Base-by-base conservation (phyloP, 2,888 invertebrate species). In the Sarcophaga caerulescens region DNA sequence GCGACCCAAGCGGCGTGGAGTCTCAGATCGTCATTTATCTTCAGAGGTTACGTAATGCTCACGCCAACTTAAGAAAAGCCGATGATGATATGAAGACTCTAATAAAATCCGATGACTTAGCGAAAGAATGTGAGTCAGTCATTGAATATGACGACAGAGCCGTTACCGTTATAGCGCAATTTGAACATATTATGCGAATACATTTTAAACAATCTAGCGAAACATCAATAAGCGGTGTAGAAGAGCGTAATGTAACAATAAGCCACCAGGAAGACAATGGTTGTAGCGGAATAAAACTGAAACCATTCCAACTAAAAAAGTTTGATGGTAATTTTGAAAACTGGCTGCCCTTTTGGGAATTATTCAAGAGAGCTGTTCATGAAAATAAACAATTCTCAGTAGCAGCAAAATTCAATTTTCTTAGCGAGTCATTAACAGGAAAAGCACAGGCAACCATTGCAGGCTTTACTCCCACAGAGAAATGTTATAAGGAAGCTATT, bases 291-390 rank as follows among this genome's bases (percentile, higher is more conserved):
- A 4, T 25, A 76, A 52, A 14, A 63, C n/a, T 1, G 45, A 3
- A 86, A 69, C 21, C 73, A 52, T 70, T 84, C 59, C 77, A 84
- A 66, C 74, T 84, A 60, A 84, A 74, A 73, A 75, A 75, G 52
- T 87, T 81, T 69, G 79, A 87, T 62, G 84, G 86, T 19, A 75
- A 81, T 45, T 83, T 84, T 69, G 84, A 87, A 76, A 81, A 84
- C 45, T 87, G 83, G 83, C 60, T 85, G 11, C 85, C 85, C 1
- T 85, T 85, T 35, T 87, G 87, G 84, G 87, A 87, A 52, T 35
- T 75, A 69, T 86, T 84, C 70, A 87, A 84, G 52, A 52, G 44
- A n/a, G 81, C 81, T 59, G 78, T 86, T 17, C 82, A 85, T 12
- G 84, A 86, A 21, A 85, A 80, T 23, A 52, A 14, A 12, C 10